These are phyloP conservation scores for Coturnix japonica DNA, from an alignment of 2,113 vertebrate genomes.

Conservation along the genomic window DNA sequence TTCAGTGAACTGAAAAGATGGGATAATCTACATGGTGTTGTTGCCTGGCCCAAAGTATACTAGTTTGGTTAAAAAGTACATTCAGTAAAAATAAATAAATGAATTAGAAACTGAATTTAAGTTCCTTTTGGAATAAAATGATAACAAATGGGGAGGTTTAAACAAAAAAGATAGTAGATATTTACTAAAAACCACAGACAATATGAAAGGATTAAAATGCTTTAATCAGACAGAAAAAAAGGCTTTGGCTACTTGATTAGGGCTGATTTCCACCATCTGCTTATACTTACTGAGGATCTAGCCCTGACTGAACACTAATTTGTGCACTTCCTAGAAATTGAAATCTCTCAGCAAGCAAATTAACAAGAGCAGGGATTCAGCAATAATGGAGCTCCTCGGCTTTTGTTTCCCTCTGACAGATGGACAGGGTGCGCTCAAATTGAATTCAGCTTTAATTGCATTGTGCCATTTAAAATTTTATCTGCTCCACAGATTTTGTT, in stretches of 20 bases:
- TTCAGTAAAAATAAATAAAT: constrained; percentile 28
- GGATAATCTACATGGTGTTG: constrained; percentile 48
- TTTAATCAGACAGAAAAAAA: constrained; percentile 87
- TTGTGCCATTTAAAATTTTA: constrained; percentile 99
- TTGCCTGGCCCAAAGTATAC: constrained; percentile 42
- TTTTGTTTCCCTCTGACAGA: constrained; percentile 99
- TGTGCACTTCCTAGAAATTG: constrained; percentile 92
- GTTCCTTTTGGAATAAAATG: constrained; percentile 61
- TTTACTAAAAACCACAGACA: constrained; percentile 82
- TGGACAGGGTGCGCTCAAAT: constrained; percentile 98
- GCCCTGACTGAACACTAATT: constrained; percentile 92
- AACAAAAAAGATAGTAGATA: constrained; percentile 75
- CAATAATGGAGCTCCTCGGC: constrained; percentile 94
- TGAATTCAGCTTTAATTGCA: constrained; percentile 99
- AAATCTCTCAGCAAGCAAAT: constrained; percentile 97
- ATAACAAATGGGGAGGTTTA: constrained; percentile 34
- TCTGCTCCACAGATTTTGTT: constrained; percentile 99
- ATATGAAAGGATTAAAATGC: constrained; percentile 88
- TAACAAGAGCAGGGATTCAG: constrained; percentile 95
- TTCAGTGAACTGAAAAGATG: constrained; percentile 39
- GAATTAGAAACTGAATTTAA: constrained; percentile 53
- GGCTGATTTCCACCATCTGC: constrained; percentile 95
- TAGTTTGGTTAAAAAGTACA: constrained; percentile 42
- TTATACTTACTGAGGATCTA: constrained; percentile 92
- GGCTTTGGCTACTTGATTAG: constrained; percentile 91